A percentile compares a stretch with the other conserved stretches of the same genome.
Evolutionary conservation across 2,797 vertebrate species (phyloP).

Genomic region (Melanotaenia boesemani): DNA sequence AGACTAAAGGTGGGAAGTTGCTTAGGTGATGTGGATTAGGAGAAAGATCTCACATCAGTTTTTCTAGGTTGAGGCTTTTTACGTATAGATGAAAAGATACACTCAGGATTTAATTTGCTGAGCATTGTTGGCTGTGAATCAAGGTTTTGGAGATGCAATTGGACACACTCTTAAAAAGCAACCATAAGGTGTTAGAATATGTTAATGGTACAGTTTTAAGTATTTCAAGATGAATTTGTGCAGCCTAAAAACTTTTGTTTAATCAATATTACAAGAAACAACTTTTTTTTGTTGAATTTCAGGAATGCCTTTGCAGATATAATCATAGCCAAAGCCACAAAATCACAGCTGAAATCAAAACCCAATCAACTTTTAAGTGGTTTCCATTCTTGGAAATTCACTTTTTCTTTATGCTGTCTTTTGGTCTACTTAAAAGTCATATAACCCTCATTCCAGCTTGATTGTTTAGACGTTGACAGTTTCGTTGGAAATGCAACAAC

Average conservation of each 20-base stretch:
- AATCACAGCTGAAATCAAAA: not conserved
- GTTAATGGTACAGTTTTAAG: slow-evolving; percentile 8
- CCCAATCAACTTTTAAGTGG: slow-evolving; percentile 4
- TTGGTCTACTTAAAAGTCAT: not conserved
- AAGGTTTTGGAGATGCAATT: not conserved
- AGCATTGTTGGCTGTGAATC: not conserved
- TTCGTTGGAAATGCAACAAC: not conserved
- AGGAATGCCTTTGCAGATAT: not conserved
- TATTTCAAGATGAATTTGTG: slow-evolving; percentile 14
- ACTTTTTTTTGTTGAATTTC: not conserved
- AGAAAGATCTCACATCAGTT: slow-evolving; percentile 3
- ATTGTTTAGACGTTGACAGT: not conserved
- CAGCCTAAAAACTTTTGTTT: slow-evolving; percentile 11
- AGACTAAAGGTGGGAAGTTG: slow-evolving; percentile 18
- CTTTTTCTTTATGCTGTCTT: not conserved
- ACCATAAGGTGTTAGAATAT: not conserved
- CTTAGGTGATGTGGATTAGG: slow-evolving; percentile 7
- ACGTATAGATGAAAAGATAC: slow-evolving; percentile 12
- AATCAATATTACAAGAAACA: slow-evolving; percentile 15
- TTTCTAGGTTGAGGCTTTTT: not conserved
- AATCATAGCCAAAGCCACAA: not conserved
- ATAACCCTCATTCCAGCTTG: not conserved
- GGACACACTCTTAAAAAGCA: not conserved
- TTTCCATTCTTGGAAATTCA: slow-evolving; percentile 2
- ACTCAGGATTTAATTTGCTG: not conserved